Conservation (phyloP, 2,888 invertebrate genomes). For the Augiades crinisus region DNA sequence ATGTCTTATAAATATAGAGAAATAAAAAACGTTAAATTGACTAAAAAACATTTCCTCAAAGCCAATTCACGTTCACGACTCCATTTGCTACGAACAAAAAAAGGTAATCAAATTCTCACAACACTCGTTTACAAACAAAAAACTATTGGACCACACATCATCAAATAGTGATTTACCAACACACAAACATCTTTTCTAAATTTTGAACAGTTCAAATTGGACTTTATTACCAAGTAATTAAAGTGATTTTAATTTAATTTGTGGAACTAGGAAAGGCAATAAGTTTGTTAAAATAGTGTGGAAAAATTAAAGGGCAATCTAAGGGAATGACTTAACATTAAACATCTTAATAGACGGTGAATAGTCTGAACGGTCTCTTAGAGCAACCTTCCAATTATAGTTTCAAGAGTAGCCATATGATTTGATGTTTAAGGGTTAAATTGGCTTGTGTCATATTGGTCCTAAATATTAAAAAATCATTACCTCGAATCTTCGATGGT, state of each 20-base stretch:
- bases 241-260: neutral
- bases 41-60: neutral
- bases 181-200: neutral
- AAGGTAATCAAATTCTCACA: slow-evolving; percentile 29
- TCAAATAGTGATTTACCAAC: slow-evolving; percentile 26
- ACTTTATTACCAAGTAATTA: slow-evolving; percentile 9
- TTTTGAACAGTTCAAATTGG: neutral
- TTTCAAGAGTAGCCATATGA: neutral
- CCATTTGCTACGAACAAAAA: slow-evolving; percentile 26
- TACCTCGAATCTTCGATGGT: slow-evolving; percentile 14
- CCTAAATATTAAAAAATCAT: slow-evolving; percentile 17
- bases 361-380: slow-evolving; percentile 15
- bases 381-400: neutral
- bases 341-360: slow-evolving; percentile 39
- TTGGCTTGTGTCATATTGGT: neutral
- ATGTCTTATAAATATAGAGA: no score
- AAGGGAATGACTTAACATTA: slow-evolving; percentile 50
- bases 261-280: slow-evolving; percentile 12
- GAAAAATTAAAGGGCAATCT: slow-evolving; percentile 51
- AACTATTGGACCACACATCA: slow-evolving; percentile 38
- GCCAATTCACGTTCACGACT: slow-evolving; percentile 28
- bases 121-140: slow-evolving; percentile 17
- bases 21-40: neutral
- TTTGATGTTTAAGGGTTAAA: neutral
- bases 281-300: slow-evolving; percentile 37